Evolutionary conservation across 2,113 vertebrate species (phyloP), one percentile per base, ranked within the genome.

Genomic region (Mormoops blainvillei): DNA sequence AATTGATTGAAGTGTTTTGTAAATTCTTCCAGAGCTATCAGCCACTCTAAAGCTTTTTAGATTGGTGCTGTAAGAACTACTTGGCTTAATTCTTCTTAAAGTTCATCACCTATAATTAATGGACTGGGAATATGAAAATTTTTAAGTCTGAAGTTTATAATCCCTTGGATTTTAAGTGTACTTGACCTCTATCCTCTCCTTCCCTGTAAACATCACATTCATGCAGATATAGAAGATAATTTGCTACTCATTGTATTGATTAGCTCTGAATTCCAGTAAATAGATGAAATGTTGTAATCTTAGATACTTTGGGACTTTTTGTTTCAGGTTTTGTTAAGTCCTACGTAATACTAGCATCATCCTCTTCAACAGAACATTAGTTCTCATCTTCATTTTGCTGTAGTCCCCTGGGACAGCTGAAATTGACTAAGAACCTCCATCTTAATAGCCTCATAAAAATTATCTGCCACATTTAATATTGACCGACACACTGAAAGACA

Each of bases 101-200:
- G 91, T 96, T 96, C 73, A 96, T 89, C 68, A 93, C 88, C 68
- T 97, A n/a, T 96, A 96, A 96, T 94, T 94, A 97, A 81, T 93
- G 68, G 28, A 93, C 54, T 54, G 10, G 15, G 61, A 85, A n/a
- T 63, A 71, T 41, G 26, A 96, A 78, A 63, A 94, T 89, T 80
- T 87, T 88, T 24, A 89, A n/a, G 61, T 78, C 82, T 97, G 20
- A 92, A 86, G 61, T 74, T 52, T 94, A 71, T 96, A 96, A 97
- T 71, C 68, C 28, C n/a, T 77, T 71, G 58, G 41, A 93, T 97
- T 94, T 93, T 89, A 96, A 88, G 87, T 67, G 43, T 78, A 38
- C 65, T 90, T 95, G 87, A 94, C 56, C 74, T 91, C 83, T 78
- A 54, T 19, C 16, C 43, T 54, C 54, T 86, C 38, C 36, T 83